Conservation (phyloP, 1,140 invertebrate species). For the Atta cephalotes region DNA sequence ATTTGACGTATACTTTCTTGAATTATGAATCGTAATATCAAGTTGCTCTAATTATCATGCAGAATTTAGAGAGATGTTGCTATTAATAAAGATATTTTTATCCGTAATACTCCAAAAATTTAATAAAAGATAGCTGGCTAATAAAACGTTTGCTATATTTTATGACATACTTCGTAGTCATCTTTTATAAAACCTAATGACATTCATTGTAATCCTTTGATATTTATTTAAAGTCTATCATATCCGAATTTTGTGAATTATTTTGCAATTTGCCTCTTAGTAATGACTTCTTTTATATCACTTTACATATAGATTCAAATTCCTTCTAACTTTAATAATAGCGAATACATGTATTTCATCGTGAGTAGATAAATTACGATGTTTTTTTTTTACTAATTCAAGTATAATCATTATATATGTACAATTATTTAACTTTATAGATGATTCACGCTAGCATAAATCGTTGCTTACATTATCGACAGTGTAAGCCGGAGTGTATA, state of each 20-base stretch:
- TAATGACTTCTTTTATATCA: not conserved
- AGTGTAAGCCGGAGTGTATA: not conserved
- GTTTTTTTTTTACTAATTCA: constrained; percentile 14
- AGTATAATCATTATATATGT: constrained; percentile 35
- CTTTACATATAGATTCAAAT: constrained; percentile 25
- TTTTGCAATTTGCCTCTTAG: not conserved
- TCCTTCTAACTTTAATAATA: not conserved
- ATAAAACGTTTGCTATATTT: constrained; percentile 4
- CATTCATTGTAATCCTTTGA: constrained; percentile 16
- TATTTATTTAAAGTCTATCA: constrained; percentile 56
- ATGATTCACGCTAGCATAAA: constrained; percentile 7
- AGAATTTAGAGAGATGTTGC: constrained; percentile 24
- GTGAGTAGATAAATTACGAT: constrained; percentile 46
- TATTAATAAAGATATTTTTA: constrained; percentile 26
- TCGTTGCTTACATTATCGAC: constrained; percentile 18
- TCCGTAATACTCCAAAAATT: not conserved
- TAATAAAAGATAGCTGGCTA: not conserved
- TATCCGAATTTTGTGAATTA: constrained; percentile 31
- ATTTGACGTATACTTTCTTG: not conserved
- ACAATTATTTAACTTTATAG: constrained; percentile 55
- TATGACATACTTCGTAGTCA: not conserved
- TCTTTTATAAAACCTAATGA: not conserved
- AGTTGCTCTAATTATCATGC: not conserved
- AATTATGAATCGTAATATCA: constrained; percentile 2
- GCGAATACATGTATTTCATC: constrained; percentile 20